These are phyloP conservation scores for Eretmochelys imbricata DNA, from an alignment of 2,113 vertebrate genomes.

Conservation along the genomic window DNA sequence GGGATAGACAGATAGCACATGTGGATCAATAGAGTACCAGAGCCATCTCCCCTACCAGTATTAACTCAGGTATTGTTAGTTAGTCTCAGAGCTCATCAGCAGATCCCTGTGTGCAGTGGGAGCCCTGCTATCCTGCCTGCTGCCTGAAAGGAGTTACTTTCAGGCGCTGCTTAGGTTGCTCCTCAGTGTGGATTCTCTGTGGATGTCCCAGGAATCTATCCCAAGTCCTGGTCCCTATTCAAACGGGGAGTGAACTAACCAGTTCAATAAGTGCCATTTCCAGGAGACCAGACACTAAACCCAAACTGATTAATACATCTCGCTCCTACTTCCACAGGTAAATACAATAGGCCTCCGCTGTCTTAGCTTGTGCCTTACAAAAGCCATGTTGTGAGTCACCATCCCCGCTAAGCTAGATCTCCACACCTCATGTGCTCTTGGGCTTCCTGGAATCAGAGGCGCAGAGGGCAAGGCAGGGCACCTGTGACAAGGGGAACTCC, in stretches of 20 bases:
- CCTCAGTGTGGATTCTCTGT: background rate
- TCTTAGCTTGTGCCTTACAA: conserved; percentile 28
- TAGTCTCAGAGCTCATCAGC: background rate
- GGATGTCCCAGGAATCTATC: background rate
- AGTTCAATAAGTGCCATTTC: background rate
- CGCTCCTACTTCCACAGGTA: background rate
- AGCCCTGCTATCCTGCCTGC: background rate
- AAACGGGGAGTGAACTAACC: background rate
- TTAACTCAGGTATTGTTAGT: background rate
- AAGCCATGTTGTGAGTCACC: background rate
- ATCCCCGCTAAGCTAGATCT: background rate
- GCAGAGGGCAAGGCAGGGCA: background rate
- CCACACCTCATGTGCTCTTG: background rate
- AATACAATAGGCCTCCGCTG: no score
- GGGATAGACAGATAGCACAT: background rate
- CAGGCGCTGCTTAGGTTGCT: background rate
- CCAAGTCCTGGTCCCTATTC: background rate
- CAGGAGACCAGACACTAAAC: background rate
- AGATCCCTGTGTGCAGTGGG: background rate
- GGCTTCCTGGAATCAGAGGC: background rate
- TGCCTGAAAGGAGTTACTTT: background rate
- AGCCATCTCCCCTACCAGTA: background rate
- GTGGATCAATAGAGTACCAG: background rate
- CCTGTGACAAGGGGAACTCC: background rate
- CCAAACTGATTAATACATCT: background rate